phyloP scores from a whole-genome alignment of 2,797 vertebrate genomes.

The Diceros bicornis region DNA sequence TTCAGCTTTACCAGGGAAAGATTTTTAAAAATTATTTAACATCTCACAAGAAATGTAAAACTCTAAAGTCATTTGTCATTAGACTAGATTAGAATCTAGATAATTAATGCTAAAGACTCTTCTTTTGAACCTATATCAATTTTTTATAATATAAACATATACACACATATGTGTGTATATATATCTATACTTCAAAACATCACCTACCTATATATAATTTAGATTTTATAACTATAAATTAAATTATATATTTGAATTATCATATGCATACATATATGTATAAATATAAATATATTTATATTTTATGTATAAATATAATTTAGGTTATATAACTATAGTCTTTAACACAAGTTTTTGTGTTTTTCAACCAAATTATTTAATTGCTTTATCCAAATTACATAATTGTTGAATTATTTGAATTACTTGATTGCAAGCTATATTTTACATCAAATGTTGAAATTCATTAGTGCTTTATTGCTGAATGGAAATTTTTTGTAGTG shows the following conservation, averaged over 20 bases:
- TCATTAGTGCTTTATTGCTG: not conserved
- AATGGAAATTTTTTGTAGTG: conserved; percentile 10
- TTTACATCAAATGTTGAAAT: conserved; percentile 39
- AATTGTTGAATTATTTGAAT: conserved; percentile 45
- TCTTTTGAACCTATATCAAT: not conserved
- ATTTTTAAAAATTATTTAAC: not conserved
- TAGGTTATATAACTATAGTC: not conserved
- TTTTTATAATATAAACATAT: conserved; percentile 1
- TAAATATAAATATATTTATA: not conserved
- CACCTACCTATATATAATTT: not conserved
- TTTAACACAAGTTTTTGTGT: conserved; percentile 52
- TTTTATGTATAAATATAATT: conserved; percentile 46
- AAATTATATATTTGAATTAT: not conserved
- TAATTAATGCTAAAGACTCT: not conserved
- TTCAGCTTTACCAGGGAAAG: not conserved
- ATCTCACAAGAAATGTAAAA: not conserved
- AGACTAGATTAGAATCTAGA: not conserved
- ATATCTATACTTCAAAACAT: not conserved
- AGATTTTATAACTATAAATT: not conserved
- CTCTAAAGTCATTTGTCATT: not conserved
- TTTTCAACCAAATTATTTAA: conserved; percentile 53
- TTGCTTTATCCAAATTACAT: conserved; percentile 53
- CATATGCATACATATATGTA: not conserved
- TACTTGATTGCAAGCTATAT: conserved; percentile 36
- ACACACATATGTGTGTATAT: not conserved